Evolutionary conservation across 1,140 invertebrate genomes (phyloP), one percentile per base, ranked within the genome.

Genomic region (Helicoverpa armigera): DNA sequence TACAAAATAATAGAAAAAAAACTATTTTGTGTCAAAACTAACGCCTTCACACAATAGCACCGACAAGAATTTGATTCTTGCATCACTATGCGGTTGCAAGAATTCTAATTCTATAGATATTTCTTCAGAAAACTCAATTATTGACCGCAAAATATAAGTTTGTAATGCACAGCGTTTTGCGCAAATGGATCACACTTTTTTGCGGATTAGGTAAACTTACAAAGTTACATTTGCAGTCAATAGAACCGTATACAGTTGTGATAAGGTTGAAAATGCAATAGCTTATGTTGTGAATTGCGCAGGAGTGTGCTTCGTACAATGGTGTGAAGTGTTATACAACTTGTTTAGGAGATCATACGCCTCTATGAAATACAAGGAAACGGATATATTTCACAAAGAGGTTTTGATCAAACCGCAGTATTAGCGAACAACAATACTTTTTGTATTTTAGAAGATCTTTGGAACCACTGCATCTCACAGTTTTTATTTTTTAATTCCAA

Each of bases 1-100:
- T 12, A 23, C 18, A 80, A 80, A 79, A 75, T 14, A 65, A 2
- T 2, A 29, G 56, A 2, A 58, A 79, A 60, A 60, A 61, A 72
- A 73, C 13, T 3, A 23, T 60, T 56, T 80, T 78, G 82, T 79
- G 82, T 76, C 70, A 79, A 83, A 83, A 80, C 70, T 83, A 76
- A 83, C 82, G 18, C 82, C 72, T 80, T 54, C 50, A 51, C 12
- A 70, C 73, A 83, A 79, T 14, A 63, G 53, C 23, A 1, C 12
- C 43, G 35, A 2, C 16, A 58, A 63, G 18, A 75, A 70, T 7
- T 79, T 12, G 7, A 78, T 31, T 23, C 1, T 23, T 23, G 23
- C 23, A 23, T 23, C 23, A 23, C 23, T 23, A 13, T 76, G 73
- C 61, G 18, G 43, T 58, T 73, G 2, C 0, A 0, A 50, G 54